Conservation (phyloP, 2,888 invertebrate species). For the Osmoderma eremita region DNA sequence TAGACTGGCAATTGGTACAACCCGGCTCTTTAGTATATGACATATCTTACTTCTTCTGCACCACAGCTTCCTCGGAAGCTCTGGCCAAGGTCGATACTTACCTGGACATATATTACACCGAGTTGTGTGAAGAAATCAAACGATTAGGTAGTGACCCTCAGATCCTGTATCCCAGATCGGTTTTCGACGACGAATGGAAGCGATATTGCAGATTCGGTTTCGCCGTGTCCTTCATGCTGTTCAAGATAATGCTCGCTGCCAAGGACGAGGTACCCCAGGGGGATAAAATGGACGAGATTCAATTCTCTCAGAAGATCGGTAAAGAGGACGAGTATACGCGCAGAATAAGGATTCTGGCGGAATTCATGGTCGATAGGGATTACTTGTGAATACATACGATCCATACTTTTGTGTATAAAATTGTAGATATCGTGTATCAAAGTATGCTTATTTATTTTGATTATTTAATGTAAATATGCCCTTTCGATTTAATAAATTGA, state of each 20-base stretch:
- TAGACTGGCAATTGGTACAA: slow-evolving; percentile 40
- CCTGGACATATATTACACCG: slow-evolving; percentile 32
- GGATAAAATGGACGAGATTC: slow-evolving; percentile 7
- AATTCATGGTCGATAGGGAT: background rate
- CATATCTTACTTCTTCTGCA: slow-evolving; percentile 36
- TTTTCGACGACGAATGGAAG: slow-evolving; percentile 50
- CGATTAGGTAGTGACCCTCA: slow-evolving; percentile 41
- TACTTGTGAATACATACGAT: background rate
- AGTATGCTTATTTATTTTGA: no score
- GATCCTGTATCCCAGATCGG: slow-evolving; percentile 49
- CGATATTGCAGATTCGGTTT: slow-evolving; percentile 50
- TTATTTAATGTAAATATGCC: no score
- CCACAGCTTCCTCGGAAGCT: slow-evolving; percentile 20
- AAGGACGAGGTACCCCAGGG: slow-evolving; percentile 48
- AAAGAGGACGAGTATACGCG: background rate
- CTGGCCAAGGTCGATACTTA: slow-evolving; percentile 22
- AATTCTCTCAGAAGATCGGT: slow-evolving; percentile 1
- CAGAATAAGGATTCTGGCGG: background rate
- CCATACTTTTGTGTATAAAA: no score
- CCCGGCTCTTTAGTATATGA: slow-evolving; percentile 33
- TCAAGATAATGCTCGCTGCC: slow-evolving; percentile 51
- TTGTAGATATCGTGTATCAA: no score
- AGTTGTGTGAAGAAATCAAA: background rate
- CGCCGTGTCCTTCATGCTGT: slow-evolving; percentile 47
- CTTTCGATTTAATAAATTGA: no score